Evolutionary conservation across 2,888 invertebrate genomes (phyloP).

Genomic region (Clitarchus hookeri): DNA sequence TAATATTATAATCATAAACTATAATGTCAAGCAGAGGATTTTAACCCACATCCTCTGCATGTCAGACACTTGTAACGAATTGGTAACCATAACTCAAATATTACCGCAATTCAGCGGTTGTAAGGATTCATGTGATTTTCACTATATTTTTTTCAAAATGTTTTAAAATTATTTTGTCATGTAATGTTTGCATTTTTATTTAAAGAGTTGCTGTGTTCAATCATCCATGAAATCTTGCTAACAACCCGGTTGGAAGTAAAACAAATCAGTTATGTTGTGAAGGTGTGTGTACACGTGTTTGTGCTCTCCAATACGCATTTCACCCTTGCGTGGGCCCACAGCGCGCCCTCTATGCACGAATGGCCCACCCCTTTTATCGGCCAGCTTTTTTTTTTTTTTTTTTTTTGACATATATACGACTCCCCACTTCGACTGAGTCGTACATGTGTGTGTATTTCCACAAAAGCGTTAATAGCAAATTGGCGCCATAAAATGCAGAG

Average conservation of each 20-base stretch:
- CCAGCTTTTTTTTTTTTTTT: no score
- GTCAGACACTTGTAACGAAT: no score
- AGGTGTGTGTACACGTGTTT: conserved; percentile 1
- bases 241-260: background rate
- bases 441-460: conserved; percentile 32
- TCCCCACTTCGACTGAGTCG: background rate
- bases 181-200: no score
- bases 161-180: no score
- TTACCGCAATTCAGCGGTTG: no score
- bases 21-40: no score
- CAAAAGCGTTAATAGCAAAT: conserved; percentile 51
- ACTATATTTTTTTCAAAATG: no score
- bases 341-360: background rate
- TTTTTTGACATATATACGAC: background rate
- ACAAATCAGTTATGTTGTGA: background rate
- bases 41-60: no score
- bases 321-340: background rate
- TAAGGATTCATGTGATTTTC: no score
- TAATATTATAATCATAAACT: no score
- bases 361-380: background rate
- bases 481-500: conserved; percentile 48
- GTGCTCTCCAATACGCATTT: no score
- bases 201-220: background rate
- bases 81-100: no score
- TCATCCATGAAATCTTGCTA: background rate